These are phyloP conservation scores for Agrypnia vestita DNA, from an alignment of 1,140 invertebrate species.

Conservation along the genomic window DNA sequence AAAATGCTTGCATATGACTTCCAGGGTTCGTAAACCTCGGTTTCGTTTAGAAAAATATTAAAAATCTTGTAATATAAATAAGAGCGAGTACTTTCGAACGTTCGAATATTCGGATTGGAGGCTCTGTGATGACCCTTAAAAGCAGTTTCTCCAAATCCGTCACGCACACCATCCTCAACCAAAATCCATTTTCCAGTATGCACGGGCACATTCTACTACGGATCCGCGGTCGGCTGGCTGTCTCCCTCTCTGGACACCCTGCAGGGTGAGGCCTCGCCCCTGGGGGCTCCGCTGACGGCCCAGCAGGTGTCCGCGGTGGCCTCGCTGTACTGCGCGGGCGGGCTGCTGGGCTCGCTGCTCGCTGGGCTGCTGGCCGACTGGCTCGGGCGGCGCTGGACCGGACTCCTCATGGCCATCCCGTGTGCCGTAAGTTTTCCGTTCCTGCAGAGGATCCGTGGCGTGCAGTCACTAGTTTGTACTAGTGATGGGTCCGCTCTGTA, in stretches of 20 bases:
- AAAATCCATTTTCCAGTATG: constrained; percentile 61
- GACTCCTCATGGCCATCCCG: constrained; percentile 27
- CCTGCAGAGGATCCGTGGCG: too few relatives aligned
- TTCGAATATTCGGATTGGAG: too few relatives aligned
- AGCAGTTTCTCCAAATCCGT: too few relatives aligned
- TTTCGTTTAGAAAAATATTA: too few relatives aligned
- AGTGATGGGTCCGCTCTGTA: too few relatives aligned
- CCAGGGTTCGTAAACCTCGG: too few relatives aligned
- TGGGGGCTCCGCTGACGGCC: constrained; percentile 60
- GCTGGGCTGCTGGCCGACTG: constrained; percentile 74
- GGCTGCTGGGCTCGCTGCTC: constrained; percentile 69
- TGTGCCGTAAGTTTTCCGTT: constrained; percentile 47
- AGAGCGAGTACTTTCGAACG: too few relatives aligned
- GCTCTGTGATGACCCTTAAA: too few relatives aligned
- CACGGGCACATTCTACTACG: constrained; percentile 63
- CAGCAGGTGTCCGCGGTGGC: constrained; percentile 74
- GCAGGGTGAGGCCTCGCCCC: constrained; percentile 61
- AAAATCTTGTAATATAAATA: too few relatives aligned
- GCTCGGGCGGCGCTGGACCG: constrained; percentile 71
- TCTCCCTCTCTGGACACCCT: constrained; percentile 63
- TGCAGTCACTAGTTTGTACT: too few relatives aligned
- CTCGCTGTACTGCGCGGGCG: constrained; percentile 61
- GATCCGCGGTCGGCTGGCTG: constrained; percentile 65
- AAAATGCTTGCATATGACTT: too few relatives aligned
- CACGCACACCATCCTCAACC: too few relatives aligned